Conservation (phyloP, 1,140 invertebrate genomes). For the Trachymyrmex cornetzi region DNA sequence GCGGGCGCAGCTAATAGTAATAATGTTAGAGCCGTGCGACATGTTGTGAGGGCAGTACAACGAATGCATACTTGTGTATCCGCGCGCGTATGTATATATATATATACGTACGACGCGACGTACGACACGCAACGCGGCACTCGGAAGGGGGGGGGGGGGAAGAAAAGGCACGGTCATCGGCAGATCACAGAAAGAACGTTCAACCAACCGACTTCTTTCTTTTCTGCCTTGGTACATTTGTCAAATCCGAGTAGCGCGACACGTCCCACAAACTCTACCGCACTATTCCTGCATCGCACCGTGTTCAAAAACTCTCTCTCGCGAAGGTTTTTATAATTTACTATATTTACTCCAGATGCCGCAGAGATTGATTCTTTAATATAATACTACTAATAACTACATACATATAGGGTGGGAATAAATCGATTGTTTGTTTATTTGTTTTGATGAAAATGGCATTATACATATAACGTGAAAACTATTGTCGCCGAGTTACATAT, state of each 20-base stretch:
- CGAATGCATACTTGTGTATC: neutral
- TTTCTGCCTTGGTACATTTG: slow-evolving; percentile 47
- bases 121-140: neutral
- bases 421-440: neutral
- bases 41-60: slow-evolving; percentile 36
- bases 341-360: neutral
- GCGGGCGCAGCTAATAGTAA: slow-evolving; percentile 83
- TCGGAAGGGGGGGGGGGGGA: neutral
- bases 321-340: slow-evolving; percentile 25
- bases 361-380: slow-evolving; percentile 10
- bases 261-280: slow-evolving; percentile 16
- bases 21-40: slow-evolving; percentile 76
- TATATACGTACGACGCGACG: neutral
- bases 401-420: neutral
- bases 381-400: too few relatives aligned
- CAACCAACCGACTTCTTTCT: slow-evolving; percentile 74
- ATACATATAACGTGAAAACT: neutral
- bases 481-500: neutral
- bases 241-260: slow-evolving; percentile 58
- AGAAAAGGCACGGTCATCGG: slow-evolving; percentile 41
- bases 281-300: neutral
- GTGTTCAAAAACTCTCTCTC: too few relatives aligned
- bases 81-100: neutral
- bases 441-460: neutral
- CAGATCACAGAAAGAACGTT: slow-evolving; percentile 80